Conservation (phyloP, 2,888 invertebrate species). For the Aporophyla nigra region DNA sequence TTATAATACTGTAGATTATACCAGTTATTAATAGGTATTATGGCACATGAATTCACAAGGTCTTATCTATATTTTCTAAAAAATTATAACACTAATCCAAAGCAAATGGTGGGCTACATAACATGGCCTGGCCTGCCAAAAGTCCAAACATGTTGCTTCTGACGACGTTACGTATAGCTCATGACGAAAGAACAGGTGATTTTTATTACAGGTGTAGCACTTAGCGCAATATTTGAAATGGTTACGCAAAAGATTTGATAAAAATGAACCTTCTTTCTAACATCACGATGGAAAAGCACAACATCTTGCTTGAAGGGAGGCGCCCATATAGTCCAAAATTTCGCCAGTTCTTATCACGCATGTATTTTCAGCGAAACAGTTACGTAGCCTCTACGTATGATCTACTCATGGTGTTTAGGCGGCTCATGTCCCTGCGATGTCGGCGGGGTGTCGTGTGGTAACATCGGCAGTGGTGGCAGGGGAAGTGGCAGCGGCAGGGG, state of each 20-base stretch:
- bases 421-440: conserved; percentile 72
- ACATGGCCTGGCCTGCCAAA: not conserved
- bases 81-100: not conserved
- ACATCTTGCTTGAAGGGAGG: not conserved
- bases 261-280: not conserved
- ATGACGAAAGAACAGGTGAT: not conserved
- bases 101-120: not conserved
- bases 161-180: not conserved
- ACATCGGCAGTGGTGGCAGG: conserved; percentile 81
- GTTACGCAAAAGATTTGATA: conserved; percentile 1
- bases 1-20: conserved; percentile 17
- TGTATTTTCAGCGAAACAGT: conserved; percentile 6
- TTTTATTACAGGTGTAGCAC: not conserved
- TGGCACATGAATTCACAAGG: conserved; percentile 59
- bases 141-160: not conserved
- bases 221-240: not conserved
- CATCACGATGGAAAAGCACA: not conserved
- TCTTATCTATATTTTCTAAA: not conserved
- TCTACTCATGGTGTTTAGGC: conserved; percentile 83
- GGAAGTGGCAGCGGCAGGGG: conserved; percentile 85
- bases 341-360: not conserved
- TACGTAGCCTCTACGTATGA: too few species aligned
- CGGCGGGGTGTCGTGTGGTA: conserved; percentile 75
- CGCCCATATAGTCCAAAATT: too few species aligned
- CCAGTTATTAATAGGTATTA: conserved; percentile 2